Percentiles rank a stretch among this genome's conserved stretches.
phyloP scores from a whole-genome alignment of 2,113 vertebrate genomes.

The Poecilia latipinna region DNA sequence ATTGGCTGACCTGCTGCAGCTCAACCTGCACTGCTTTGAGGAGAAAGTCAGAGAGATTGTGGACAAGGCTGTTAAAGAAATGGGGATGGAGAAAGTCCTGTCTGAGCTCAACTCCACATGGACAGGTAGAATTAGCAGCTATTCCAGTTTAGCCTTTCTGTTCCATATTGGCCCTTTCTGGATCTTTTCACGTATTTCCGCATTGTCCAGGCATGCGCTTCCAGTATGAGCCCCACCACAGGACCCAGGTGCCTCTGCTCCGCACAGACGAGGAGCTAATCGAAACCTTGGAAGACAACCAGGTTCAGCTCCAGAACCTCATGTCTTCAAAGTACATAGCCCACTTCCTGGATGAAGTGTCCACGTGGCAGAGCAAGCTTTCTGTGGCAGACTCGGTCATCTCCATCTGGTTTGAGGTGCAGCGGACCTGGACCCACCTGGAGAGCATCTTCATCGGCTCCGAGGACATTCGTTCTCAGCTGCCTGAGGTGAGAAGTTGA shows the following conservation, averaged over 20 bases:
- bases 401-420: conserved; percentile 94
- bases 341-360: conserved; percentile 93
- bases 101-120: conserved; percentile 72
- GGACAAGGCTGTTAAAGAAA: conserved; percentile 81
- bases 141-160: neutral
- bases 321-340: conserved; percentile 89
- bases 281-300: conserved; percentile 94
- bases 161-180: neutral
- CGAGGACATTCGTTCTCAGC: conserved; percentile 91
- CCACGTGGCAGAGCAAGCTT: conserved; percentile 89
- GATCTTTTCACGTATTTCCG: neutral
- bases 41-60: conserved; percentile 91
- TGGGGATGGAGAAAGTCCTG: conserved; percentile 75
- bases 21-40: conserved; percentile 91
- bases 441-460: conserved; percentile 97
- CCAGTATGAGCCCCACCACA: conserved; percentile 86
- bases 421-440: conserved; percentile 91
- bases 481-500: conserved; percentile 85
- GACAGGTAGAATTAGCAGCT: conserved; percentile 45
- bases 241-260: conserved; percentile 83
- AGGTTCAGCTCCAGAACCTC: conserved; percentile 95
- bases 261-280: conserved; percentile 87
- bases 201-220: conserved; percentile 83
- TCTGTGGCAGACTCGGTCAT: conserved; percentile 85
- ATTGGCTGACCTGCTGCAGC: conserved; percentile 88